Evolutionary conservation across 2,888 invertebrate genomes (phyloP).

Genomic region (Leptinotarsa juncta): DNA sequence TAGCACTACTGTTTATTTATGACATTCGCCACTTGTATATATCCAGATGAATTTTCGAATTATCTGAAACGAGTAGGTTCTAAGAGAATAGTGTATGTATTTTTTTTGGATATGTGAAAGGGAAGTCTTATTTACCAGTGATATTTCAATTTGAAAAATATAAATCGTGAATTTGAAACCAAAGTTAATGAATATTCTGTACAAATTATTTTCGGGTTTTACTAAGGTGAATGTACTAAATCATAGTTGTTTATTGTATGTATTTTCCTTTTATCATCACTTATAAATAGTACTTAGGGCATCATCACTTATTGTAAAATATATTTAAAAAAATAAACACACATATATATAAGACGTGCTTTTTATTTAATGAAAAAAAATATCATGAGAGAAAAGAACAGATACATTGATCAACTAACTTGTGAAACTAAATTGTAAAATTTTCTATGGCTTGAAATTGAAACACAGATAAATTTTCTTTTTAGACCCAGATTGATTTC

Average conservation of each 20-base stretch:
- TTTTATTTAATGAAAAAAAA: background rate
- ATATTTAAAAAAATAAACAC: slow-evolving; percentile 52
- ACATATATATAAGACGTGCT: slow-evolving; percentile 21
- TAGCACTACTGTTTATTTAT: slow-evolving; percentile 1
- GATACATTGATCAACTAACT: too few species aligned
- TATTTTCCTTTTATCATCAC: slow-evolving; percentile 15
- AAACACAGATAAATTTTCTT: too few species aligned
- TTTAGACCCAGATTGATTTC: too few species aligned
- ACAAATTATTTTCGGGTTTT: slow-evolving; percentile 43
- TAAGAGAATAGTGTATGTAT: background rate
- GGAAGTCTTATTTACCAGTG: background rate
- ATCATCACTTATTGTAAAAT: slow-evolving; percentile 54
- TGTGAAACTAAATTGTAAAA: too few species aligned
- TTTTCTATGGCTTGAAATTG: too few species aligned
- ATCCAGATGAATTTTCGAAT: background rate
- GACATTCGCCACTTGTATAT: background rate
- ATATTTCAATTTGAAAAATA: slow-evolving; percentile 25
- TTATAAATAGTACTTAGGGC: slow-evolving; percentile 37
- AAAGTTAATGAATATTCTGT: slow-evolving; percentile 51
- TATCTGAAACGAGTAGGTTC: background rate
- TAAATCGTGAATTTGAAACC: slow-evolving; percentile 50
- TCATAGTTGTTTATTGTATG: slow-evolving; percentile 45
- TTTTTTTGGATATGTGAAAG: background rate
- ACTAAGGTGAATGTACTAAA: slow-evolving; percentile 53
- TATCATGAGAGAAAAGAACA: too few species aligned